Evolutionary conservation across 2,113 vertebrate genomes (phyloP).

Genomic region (Rhinolophus sinicus): DNA sequence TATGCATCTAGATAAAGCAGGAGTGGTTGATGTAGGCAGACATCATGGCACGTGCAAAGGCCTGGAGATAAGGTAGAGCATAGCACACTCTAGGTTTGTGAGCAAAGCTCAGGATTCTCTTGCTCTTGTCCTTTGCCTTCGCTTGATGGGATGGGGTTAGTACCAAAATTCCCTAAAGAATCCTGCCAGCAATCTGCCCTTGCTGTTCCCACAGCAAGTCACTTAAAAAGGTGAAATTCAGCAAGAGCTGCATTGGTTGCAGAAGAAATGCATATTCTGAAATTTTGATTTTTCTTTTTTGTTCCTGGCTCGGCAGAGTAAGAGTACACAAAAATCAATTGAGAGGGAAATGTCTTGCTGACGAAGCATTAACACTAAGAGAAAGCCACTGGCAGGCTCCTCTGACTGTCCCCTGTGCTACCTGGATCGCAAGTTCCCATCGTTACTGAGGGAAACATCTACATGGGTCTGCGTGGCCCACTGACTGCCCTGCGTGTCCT

Average conservation of each 20-base stretch:
- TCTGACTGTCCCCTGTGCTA: not conserved
- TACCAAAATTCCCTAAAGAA: not conserved
- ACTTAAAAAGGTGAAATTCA: slow-evolving; percentile 34
- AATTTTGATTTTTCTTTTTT: slow-evolving; percentile 2
- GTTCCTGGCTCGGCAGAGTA: slow-evolving; percentile 6
- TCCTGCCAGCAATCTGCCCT: not conserved
- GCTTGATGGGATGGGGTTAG: not conserved
- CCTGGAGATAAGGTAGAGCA: not conserved
- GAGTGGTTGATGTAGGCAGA: not conserved
- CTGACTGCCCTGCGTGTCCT: not conserved
- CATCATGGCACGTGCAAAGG: not conserved
- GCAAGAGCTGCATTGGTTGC: not conserved
- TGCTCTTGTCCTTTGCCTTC: not conserved
- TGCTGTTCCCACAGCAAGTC: not conserved
- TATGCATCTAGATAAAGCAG: not conserved
- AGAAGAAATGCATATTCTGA: not conserved
- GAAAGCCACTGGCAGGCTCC: not conserved
- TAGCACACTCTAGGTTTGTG: not conserved
- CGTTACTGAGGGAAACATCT: not conserved
- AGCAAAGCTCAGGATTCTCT: not conserved
- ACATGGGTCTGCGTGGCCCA: not conserved
- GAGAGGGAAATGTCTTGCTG: not conserved
- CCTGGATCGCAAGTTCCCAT: too few relatives aligned
- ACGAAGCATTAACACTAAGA: not conserved
- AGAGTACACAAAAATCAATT: not conserved